Evolutionary conservation across 2,888 invertebrate species (phyloP), one percentile per base, ranked within the genome.

Genomic region (Apamea crenata): DNA sequence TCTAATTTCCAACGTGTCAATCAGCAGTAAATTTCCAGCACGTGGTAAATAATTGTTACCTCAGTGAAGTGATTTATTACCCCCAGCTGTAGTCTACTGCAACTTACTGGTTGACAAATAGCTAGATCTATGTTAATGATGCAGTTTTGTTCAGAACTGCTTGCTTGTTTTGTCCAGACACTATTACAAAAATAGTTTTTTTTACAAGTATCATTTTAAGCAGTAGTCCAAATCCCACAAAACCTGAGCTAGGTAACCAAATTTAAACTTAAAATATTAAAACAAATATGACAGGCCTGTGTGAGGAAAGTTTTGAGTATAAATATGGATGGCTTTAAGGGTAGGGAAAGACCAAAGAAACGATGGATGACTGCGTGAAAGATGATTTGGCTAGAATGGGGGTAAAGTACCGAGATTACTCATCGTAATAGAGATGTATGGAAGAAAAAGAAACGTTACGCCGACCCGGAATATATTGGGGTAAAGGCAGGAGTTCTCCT

Each of bases 71-170:
- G 77, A 80, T 80, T 76, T 80, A 80, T 80, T 68, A 83, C 32
- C 25, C n/a, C 12, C 32, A 53, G n/a, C 56, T 47, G 29, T 56
- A 56, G 56, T 63, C 70, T 50, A 44, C 53, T 44, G 65, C 66
- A 53, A 61, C 25, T 53, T 83, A 68, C 40, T 50, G 66, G 50
- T 78, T 81, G 70, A 84, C 78, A 67, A 83, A 84, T 63, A 83
- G 61, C 18, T 16, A 53, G 53, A 83, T 80, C 53, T 77, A 83
- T 83, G 67, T n/a, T 76, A 82, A 75, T 61, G 83, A 76, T 63
- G 44, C 53, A 61, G 80, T 53, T 61, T 44, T 36, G 18, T 68
- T 66, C 32, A 65, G 14, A 69, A 7, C 36, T 47, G 7, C 29
- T 50, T 32, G 21, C 10, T 78, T 16, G 14, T 32, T n/a, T 59